Base-by-base conservation (phyloP, 2,888 invertebrate genomes). In the Eupithecia abbreviata region DNA sequence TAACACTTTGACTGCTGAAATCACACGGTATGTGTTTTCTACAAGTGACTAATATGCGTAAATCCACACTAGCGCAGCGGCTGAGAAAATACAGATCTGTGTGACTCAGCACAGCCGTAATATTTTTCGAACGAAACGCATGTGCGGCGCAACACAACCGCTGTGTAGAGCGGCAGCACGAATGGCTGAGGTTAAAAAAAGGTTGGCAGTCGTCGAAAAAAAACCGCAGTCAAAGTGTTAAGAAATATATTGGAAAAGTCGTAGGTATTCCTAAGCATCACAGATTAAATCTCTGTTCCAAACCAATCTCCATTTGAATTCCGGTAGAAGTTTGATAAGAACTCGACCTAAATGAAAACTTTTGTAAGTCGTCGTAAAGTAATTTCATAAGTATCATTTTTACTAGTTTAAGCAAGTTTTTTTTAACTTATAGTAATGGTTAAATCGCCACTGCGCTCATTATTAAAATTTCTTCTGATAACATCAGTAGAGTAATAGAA, bases 401-500 rank as follows among this genome's bases (percentile, higher is more conserved):
- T 58, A 77, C 67, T 75, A 73, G 67, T 73, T 78, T 73, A 76
- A 77, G 72, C 51, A 79, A 80, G 81, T 79, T 83, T 82, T 82
- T 83, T 72, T 75, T 80, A 30, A 30, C 75, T 79, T 78, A 77
- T 83, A 85, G 82, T 80, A 85, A 87, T 87, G 84, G 85, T 88
- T 87, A 88, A 85, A 73, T 86, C 83, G 82, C 79, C 85, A 84
- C 84, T 58, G 81, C 82, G 86, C 83, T 87, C 86, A 88, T 91
- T 91, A 93, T 92, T 92, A 92, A 93, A 93, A 94, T 90, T 94
- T 93, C 87, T 91, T 91, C 92, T 89, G 69, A 69, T 69, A 69
- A 30, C 47, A 30, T 69, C 69, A 47, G 51, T 9, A 18, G 58
- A 49, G 41, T 47, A 58, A 43, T 15, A 41, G 62, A 18, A 62